phyloP scores from a whole-genome alignment of 2,797 vertebrate species.

The Microctenopoma lineatum region DNA sequence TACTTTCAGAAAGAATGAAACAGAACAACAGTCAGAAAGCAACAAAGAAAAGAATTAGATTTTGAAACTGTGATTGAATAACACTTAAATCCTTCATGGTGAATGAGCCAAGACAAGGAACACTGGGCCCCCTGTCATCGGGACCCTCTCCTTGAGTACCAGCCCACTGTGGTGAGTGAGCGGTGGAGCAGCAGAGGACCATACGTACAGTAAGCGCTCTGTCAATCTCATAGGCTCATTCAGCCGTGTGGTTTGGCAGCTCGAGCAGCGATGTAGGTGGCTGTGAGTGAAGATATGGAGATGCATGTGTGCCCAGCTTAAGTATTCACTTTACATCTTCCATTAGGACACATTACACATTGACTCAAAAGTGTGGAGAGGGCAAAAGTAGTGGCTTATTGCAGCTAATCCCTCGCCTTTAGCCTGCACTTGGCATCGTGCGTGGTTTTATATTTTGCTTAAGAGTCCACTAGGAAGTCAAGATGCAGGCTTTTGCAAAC shows the following conservation, averaged over 20 bases:
- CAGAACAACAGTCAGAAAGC: slow-evolving; percentile 18
- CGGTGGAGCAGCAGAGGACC: slow-evolving; percentile 63
- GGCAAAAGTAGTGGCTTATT: slow-evolving; percentile 43
- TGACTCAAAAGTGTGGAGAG: slow-evolving; percentile 38
- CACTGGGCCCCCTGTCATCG: slow-evolving; percentile 66
- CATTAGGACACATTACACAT: slow-evolving; percentile 59
- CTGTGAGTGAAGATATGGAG: slow-evolving; percentile 68
- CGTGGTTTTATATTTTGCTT: slow-evolving; percentile 58
- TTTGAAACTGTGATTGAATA: slow-evolving; percentile 43
- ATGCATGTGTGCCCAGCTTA: slow-evolving; percentile 69
- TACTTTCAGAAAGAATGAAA: slow-evolving; percentile 35
- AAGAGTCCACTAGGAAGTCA: slow-evolving; percentile 69
- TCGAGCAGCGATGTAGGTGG: slow-evolving; percentile 77
- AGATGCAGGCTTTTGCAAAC: slow-evolving; percentile 71
- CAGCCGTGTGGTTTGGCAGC: slow-evolving; percentile 78
- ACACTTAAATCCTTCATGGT: slow-evolving; percentile 26
- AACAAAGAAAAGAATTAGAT: slow-evolving; percentile 26
- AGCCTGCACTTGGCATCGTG: slow-evolving; percentile 64
- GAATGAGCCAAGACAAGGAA: slow-evolving; percentile 50
- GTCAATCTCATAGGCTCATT: slow-evolving; percentile 76
- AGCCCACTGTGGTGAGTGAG: slow-evolving; percentile 68
- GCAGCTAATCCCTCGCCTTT: slow-evolving; percentile 61
- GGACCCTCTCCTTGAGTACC: slow-evolving; percentile 48
- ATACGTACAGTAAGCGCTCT: slow-evolving; percentile 69
- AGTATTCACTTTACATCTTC: slow-evolving; percentile 68